Evolutionary conservation across 2,113 vertebrate genomes (phyloP), one percentile per base, ranked within the genome.

Genomic region (Corythoichthys haematopterus): DNA sequence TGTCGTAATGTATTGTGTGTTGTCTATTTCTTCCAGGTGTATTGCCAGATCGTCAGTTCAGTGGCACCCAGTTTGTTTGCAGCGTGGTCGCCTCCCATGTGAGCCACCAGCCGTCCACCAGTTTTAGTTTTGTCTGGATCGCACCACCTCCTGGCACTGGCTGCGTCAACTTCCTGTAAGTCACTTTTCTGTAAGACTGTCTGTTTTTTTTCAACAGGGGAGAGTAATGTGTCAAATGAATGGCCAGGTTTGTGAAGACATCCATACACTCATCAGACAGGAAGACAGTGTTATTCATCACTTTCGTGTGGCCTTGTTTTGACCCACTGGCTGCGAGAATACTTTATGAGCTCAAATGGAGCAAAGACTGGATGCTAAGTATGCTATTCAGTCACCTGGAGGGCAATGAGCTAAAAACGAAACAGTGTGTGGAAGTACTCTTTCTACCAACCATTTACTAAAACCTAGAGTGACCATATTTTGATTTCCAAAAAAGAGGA

Each of bases 161-260:
- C 90, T 99, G 97, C n/a, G 94, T 99, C 87, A 98, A 98, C 85
- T 99, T 99, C 85, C 94, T 99, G 97, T 99, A 89, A 81, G 97
- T 96, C 65, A 6, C 33, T 53, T n/a, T 65, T 53, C 15, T 40
- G 15, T 28, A 46, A 9, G 3, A 13, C 16, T 20, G 16, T 13
- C 10, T 36, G 4, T 72, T 46, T 20, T 71, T 56, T 56, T 56
- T 56, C 55, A 56, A 36, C 9, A 4, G 48, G 13, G 33, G 47
- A 66, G 28, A 10, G 58, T 43, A 9, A 9, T 43, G 7, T 45
- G 38, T 40, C 38, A 3, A 20, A 47, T 59, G 13, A 60, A 9
- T 57, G 57, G 1, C 2, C 2, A 60, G 57, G 36, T 60, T 56
- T 56, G 55, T 36, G 13, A 28, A 36, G 33, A 36, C 33, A 36